A percentile compares a stretch with the other conserved stretches of the same genome.
These are phyloP conservation scores for Lasaia peninsularis DNA, from an alignment of 1,140 invertebrate genomes.

Conservation along the genomic window DNA sequence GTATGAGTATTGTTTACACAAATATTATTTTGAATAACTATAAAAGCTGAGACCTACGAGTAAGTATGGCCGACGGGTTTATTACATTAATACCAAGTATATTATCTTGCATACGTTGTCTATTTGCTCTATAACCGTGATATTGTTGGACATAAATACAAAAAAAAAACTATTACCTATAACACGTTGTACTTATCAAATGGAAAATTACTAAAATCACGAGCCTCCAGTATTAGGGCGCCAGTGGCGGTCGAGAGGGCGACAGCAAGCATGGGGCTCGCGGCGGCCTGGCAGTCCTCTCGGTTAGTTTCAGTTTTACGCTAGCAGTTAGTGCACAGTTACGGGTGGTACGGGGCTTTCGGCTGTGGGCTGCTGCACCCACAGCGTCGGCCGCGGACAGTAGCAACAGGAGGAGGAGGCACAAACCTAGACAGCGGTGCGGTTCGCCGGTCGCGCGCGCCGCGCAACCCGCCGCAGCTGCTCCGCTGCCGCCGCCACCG, in stretches of 20 bases:
- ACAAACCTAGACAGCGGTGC: constrained; percentile 67
- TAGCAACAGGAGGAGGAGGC: constrained; percentile 53
- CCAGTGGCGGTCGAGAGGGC: constrained; percentile 23
- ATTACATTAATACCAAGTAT: too few relatives aligned
- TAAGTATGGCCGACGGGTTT: too few relatives aligned
- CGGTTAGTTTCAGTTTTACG: constrained; percentile 22
- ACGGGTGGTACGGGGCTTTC: constrained; percentile 38
- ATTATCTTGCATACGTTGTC: neutral
- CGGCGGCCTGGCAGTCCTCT: constrained; percentile 24
- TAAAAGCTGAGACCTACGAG: too few relatives aligned
- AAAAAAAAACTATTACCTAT: constrained; percentile 20
- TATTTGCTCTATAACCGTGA: neutral
- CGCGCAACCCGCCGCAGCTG: constrained; percentile 41
- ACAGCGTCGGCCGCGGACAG: constrained; percentile 42
- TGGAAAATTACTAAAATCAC: constrained; percentile 64
- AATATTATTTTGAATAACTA: too few relatives aligned
- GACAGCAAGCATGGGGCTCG: constrained; percentile 42
- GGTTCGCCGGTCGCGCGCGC: constrained; percentile 38
- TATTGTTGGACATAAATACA: neutral
- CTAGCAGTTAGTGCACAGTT: constrained; percentile 61
- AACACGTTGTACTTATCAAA: constrained; percentile 59
- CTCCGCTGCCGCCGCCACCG: constrained; percentile 18
- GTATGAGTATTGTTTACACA: too few relatives aligned
- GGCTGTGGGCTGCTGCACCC: constrained; percentile 23
- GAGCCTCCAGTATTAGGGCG: constrained; percentile 41